Base-by-base conservation (phyloP, 2,888 invertebrate genomes). In the Netelia fuscicornis region DNA sequence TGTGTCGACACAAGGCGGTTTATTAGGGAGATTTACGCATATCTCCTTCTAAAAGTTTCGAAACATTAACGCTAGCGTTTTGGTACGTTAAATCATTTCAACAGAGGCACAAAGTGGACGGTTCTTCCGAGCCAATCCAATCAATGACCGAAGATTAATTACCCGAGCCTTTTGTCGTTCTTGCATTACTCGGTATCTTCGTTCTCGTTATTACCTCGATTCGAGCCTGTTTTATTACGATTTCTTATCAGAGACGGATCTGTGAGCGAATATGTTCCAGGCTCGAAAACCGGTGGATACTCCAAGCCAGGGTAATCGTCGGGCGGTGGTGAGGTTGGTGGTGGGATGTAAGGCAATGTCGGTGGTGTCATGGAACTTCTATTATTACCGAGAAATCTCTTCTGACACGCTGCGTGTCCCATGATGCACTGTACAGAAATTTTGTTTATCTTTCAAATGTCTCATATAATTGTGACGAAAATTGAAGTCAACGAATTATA, bases 221-320 rank as follows among this genome's bases (percentile, higher is more conserved):
- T 86, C 60, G 85, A 81, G 83, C 81, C 89, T 72, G 90, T 90
- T 81, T 89, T 90, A 52, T 78, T 82, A 8, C 93, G 90, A 86
- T 89, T 91, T 10, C 91, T 90, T 25, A 92, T 86, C 37, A 93
- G 81, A 2, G 93, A 93, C 42, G 94, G 95, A 91, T 95, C 94
- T 9, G 95, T 95, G 81, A 98, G 95, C 72, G 97, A 97, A 94
- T 98, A 98, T 0, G 97, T 97, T 94, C 97, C 98, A 0, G 97
- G 96, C 93, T 97, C 97, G 94, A 98, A 98, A 52, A 97, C 97
- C 68, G 98, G 97, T 67, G 98, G 98, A 93, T 97, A 97, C 94
- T 97, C 97, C 94, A 98, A 95, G 91, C 97, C 97, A 79, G 97
- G 97, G 94, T 97, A 97, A 90, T 96, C 96, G 3, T 96, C 95